Percentiles rank a stretch among this genome's conserved stretches.
Conservation (phyloP, 2,797 vertebrate species). For the Lemur catta region DNA sequence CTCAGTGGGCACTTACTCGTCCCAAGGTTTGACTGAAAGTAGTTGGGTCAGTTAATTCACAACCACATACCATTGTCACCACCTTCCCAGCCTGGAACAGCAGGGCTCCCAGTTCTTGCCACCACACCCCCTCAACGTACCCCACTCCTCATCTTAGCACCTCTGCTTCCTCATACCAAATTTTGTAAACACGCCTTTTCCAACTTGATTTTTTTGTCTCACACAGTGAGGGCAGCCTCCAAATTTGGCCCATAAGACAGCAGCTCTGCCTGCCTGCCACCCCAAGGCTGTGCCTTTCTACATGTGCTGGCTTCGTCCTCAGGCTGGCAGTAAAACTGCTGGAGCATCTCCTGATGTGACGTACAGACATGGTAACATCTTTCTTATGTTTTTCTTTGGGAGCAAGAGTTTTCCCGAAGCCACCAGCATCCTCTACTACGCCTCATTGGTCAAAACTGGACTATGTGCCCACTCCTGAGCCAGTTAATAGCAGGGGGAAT, state of each 20-base stretch:
- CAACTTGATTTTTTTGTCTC: too few relatives aligned
- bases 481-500: not conserved
- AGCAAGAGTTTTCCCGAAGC: not conserved
- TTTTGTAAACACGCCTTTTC: not conserved
- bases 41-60: not conserved
- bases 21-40: not conserved
- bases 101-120: not conserved
- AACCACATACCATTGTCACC: not conserved
- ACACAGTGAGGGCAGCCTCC: not conserved
- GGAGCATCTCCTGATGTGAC: not conserved
- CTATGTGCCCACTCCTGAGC: not conserved
- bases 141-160: not conserved
- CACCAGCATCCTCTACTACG: not conserved
- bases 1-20: not conserved
- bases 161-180: not conserved
- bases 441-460: not conserved
- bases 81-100: too few relatives aligned
- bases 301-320: too few relatives aligned
- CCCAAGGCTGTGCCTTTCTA: not conserved
- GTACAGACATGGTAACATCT: not conserved
- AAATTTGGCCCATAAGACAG: not conserved
- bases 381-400: not conserved
- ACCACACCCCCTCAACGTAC: not conserved
- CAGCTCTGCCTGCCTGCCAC: not conserved
- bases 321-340: not conserved